phyloP scores from a whole-genome alignment of 2,797 vertebrate genomes.

The Hoplostethus atlanticus region DNA sequence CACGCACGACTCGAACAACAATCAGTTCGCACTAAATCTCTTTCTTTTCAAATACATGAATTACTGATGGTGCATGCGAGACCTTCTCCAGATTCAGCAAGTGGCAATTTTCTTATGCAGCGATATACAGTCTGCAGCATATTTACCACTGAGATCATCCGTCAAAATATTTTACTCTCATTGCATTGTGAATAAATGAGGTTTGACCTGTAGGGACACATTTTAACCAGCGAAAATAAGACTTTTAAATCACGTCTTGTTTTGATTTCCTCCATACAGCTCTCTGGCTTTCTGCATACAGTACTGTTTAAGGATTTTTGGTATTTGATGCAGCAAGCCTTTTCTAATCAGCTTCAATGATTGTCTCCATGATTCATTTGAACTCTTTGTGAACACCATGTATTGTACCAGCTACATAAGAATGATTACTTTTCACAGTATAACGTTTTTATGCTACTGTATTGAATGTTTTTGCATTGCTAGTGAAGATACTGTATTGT shows the following conservation, averaged over 20 bases:
- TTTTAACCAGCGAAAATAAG: conserved; percentile 59
- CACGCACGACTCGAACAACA: conserved; percentile 56
- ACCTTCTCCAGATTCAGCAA: conserved; percentile 35
- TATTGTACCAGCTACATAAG: conserved; percentile 51
- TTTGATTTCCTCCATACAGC: conserved; percentile 44
- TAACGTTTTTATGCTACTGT: conserved; percentile 63
- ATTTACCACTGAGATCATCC: conserved; percentile 48
- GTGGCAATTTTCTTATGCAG: conserved; percentile 28
- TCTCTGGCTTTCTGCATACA: conserved; percentile 58
- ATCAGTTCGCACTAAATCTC: conserved; percentile 52
- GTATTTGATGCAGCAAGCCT: conserved; percentile 51
- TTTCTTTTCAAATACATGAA: conserved; percentile 37
- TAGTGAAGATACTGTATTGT: conserved; percentile 76
- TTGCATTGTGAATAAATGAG: conserved; percentile 56
- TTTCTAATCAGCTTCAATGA: conserved; percentile 68
- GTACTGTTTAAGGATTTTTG: conserved; percentile 51
- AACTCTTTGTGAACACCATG: conserved; percentile 63
- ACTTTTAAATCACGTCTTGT: conserved; percentile 42
- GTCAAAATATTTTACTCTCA: conserved; percentile 53
- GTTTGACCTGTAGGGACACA: conserved; percentile 51
- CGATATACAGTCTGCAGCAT: conserved; percentile 13
- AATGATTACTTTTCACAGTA: conserved; percentile 58
- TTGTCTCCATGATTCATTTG: conserved; percentile 59
- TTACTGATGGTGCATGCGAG: conserved; percentile 62
- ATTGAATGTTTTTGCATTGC: conserved; percentile 78